These are phyloP conservation scores for Neoniphon sammara DNA, from an alignment of 2,797 vertebrate species.

Conservation along the genomic window DNA sequence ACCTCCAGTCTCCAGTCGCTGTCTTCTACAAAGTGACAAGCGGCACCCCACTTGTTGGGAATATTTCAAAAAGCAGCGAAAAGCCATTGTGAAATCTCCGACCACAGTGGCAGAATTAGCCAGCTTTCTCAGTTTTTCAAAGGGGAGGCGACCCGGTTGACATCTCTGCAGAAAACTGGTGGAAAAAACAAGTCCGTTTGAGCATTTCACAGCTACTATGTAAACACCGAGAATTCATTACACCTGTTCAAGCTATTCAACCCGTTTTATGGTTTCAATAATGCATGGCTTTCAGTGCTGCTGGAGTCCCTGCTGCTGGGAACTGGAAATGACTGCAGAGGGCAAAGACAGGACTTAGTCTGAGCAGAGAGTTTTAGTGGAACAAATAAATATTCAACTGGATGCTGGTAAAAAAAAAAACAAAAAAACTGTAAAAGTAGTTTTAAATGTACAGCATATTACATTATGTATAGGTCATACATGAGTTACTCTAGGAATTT, in stretches of 20 bases:
- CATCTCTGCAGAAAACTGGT: slow-evolving; percentile 34
- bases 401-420: too few species aligned
- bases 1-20: slow-evolving; percentile 46
- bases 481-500: too few species aligned
- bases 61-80: slow-evolving; percentile 40
- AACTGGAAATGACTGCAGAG: too few species aligned
- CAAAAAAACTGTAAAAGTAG: too few species aligned
- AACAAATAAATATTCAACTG: too few species aligned
- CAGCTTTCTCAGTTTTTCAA: slow-evolving; percentile 35
- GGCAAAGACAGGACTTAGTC: too few species aligned
- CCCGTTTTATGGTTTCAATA: neutral
- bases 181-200: slow-evolving; percentile 21
- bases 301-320: too few species aligned
- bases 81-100: slow-evolving; percentile 36
- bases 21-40: slow-evolving; percentile 50
- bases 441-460: too few species aligned
- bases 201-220: slow-evolving; percentile 14
- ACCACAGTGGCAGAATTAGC: slow-evolving; percentile 48
- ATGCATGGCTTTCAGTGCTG: neutral
- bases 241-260: neutral
- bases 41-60: slow-evolving; percentile 56
- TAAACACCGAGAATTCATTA: neutral
- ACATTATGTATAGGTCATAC: too few species aligned
- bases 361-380: too few species aligned
- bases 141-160: slow-evolving; percentile 29